Conservation (phyloP, 2,888 invertebrate species). For the Hirtodrosophila trivittata region DNA sequence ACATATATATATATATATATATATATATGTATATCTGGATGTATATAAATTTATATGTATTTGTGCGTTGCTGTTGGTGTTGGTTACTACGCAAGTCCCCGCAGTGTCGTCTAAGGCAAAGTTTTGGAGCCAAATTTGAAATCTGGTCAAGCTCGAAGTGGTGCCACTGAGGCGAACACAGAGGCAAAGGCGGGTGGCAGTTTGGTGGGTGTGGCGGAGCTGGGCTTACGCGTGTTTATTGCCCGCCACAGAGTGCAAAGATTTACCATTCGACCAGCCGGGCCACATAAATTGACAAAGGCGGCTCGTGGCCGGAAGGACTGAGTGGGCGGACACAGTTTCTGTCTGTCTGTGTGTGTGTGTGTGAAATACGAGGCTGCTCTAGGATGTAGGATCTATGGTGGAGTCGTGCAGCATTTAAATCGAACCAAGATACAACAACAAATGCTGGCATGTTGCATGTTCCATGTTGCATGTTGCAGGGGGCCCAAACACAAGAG, state of each 20-base stretch:
- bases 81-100: conserved; percentile 51
- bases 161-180: conserved; percentile 9
- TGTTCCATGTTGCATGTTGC: conserved; percentile 26
- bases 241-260: conserved; percentile 60
- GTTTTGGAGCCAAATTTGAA: conserved; percentile 49
- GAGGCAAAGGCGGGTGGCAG: conserved; percentile 3
- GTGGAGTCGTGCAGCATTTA: conserved; percentile 6
- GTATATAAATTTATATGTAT: not conserved
- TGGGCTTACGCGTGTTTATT: conserved; percentile 77
- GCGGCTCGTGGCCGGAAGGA: conserved; percentile 67
- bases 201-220: conserved; percentile 60
- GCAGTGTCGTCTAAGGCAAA: conserved; percentile 58
- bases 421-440: conserved; percentile 8
- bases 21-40: conserved; percentile 2
- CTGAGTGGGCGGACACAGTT: conserved; percentile 70
- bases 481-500: conserved; percentile 36
- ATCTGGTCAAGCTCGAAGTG: conserved; percentile 52
- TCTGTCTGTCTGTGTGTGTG: conserved; percentile 18
- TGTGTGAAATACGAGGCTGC: conserved; percentile 49
- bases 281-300: conserved; percentile 74
- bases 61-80: conserved; percentile 16
- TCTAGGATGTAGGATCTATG: conserved; percentile 53
- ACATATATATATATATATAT: conserved; percentile 6
- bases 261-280: conserved; percentile 77
- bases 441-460: conserved; percentile 2